phyloP scores from a whole-genome alignment of 2,797 vertebrate genomes.

The Antrozous pallidus region DNA sequence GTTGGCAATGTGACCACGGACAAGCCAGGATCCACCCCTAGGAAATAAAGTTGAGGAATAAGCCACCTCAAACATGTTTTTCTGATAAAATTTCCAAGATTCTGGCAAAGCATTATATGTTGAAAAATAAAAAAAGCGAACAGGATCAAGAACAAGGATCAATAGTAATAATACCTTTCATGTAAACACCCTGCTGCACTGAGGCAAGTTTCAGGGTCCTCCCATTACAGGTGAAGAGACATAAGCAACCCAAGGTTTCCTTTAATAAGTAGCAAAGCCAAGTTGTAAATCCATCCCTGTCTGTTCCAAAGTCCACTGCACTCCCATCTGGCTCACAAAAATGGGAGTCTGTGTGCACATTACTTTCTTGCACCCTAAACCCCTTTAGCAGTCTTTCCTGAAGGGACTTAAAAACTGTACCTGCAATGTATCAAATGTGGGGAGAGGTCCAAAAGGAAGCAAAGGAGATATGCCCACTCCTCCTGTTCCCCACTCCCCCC shows the following conservation, averaged over 20 bases:
- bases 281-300: background rate
- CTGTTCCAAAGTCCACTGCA: background rate
- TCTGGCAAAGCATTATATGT: background rate
- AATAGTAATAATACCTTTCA: background rate
- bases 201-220: background rate
- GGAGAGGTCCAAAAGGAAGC: background rate
- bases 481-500: background rate
- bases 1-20: background rate
- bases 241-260: background rate
- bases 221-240: background rate
- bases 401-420: background rate
- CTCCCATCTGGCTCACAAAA: background rate
- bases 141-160: background rate
- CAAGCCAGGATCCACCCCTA: background rate
- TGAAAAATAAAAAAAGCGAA: background rate
- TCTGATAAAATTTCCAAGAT: background rate
- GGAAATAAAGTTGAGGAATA: background rate
- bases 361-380: background rate
- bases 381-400: background rate
- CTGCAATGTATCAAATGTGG: background rate
- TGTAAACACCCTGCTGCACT: background rate
- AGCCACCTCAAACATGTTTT: background rate
- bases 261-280: background rate
- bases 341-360: background rate
- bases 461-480: background rate